These are phyloP conservation scores for Mystacides longicornis DNA, from an alignment of 2,888 invertebrate genomes.

Conservation along the genomic window DNA sequence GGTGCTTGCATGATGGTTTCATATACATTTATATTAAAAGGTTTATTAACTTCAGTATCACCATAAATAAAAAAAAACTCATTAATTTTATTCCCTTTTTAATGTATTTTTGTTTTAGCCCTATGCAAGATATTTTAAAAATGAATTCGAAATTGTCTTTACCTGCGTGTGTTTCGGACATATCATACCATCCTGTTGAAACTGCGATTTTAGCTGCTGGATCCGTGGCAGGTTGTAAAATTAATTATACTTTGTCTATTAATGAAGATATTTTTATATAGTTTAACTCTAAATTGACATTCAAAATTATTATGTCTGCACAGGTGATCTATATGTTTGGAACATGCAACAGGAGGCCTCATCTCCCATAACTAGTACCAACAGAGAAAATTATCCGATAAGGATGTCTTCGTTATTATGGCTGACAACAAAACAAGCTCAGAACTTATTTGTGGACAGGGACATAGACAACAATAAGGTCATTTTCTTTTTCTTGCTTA, in stretches of 20 bases:
- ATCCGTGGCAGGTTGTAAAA: slow-evolving; percentile 33
- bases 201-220: slow-evolving; percentile 44
- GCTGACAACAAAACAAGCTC: neutral
- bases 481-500: too few species aligned
- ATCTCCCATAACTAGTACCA: neutral
- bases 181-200: slow-evolving; percentile 43
- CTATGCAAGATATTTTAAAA: slow-evolving; percentile 5
- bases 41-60: too few species aligned
- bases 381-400: neutral
- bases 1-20: slow-evolving; percentile 37
- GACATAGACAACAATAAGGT: neutral
- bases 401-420: neutral
- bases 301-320: too few species aligned
- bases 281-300: too few species aligned
- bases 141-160: slow-evolving; percentile 23
- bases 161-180: slow-evolving; percentile 38
- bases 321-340: neutral
- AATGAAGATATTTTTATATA: too few species aligned
- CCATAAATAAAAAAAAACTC: too few species aligned
- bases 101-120: slow-evolving; percentile 7
- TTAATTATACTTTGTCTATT: neutral
- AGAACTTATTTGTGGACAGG: neutral
- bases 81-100: neutral
- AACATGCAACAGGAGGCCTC: neutral
- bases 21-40: slow-evolving; percentile 32